phyloP scores from a whole-genome alignment of 2,113 vertebrate species.

The Rhinogobius similis region DNA sequence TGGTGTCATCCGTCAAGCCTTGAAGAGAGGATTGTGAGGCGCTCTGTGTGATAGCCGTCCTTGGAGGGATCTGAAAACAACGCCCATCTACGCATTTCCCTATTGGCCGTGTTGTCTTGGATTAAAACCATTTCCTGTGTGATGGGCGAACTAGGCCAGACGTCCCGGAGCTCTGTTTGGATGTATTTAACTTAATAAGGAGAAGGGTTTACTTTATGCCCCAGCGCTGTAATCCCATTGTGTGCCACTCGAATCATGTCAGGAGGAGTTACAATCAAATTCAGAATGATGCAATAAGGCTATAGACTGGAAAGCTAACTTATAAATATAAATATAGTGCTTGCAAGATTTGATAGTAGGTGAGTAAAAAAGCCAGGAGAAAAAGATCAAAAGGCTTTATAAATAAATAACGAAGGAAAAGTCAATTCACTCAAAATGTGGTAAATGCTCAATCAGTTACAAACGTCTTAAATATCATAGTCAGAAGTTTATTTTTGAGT shows the following conservation, averaged over 20 bases:
- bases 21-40: constrained; percentile 54
- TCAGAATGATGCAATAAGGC: neutral
- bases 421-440: neutral
- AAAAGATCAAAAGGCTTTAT: neutral
- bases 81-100: constrained; percentile 5
- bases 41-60: constrained; percentile 54
- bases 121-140: constrained; percentile 64
- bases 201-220: constrained; percentile 24
- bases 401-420: no score
- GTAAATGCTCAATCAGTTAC: neutral
- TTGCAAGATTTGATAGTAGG: neutral
- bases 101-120: constrained; percentile 29
- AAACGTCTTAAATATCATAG: neutral
- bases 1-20: constrained; percentile 77
- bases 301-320: neutral
- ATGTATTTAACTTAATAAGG: constrained; percentile 53
- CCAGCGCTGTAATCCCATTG: constrained; percentile 30
- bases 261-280: constrained; percentile 1
- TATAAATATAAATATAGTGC: constrained; percentile 1
- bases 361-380: neutral
- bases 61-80: constrained; percentile 63
- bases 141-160: constrained; percentile 58
- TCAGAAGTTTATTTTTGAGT: neutral
- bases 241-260: constrained; percentile 4
- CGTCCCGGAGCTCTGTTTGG: constrained; percentile 9